These are phyloP conservation scores for Pseudocheirus occidentalis DNA, from an alignment of 2,797 vertebrate genomes.

Conservation along the genomic window DNA sequence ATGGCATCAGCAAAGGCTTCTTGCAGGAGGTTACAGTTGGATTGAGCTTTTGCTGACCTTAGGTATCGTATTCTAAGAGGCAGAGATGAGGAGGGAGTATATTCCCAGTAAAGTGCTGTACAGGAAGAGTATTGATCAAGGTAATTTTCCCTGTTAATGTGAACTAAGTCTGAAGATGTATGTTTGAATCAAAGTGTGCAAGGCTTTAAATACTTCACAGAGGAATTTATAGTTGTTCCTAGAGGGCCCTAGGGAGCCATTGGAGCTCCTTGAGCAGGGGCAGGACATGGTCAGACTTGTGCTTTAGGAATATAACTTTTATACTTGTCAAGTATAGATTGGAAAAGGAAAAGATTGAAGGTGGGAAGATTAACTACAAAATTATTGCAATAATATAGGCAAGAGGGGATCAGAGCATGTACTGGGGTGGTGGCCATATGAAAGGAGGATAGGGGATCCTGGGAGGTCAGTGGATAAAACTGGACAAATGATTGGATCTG, in stretches of 20 bases:
- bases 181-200: background rate
- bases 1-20: background rate
- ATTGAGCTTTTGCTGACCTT: background rate
- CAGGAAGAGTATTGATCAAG: background rate
- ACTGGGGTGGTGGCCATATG: background rate
- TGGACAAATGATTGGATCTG: background rate
- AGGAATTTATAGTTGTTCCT: background rate
- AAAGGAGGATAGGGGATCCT: background rate
- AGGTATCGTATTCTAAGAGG: background rate
- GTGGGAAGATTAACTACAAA: background rate
- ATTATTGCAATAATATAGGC: background rate
- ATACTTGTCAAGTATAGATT: background rate
- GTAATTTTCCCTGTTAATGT: background rate
- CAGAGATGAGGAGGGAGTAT: background rate
- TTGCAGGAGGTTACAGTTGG: background rate
- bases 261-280: background rate
- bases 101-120: background rate
- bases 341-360: background rate
- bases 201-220: background rate
- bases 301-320: background rate
- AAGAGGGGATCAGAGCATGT: background rate
- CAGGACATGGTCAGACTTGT: background rate
- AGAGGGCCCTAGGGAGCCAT: background rate
- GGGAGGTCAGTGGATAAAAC: background rate
- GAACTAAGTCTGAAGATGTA: background rate